These are phyloP conservation scores for Atta cephalotes DNA, from an alignment of 1,140 invertebrate species.

Conservation along the genomic window DNA sequence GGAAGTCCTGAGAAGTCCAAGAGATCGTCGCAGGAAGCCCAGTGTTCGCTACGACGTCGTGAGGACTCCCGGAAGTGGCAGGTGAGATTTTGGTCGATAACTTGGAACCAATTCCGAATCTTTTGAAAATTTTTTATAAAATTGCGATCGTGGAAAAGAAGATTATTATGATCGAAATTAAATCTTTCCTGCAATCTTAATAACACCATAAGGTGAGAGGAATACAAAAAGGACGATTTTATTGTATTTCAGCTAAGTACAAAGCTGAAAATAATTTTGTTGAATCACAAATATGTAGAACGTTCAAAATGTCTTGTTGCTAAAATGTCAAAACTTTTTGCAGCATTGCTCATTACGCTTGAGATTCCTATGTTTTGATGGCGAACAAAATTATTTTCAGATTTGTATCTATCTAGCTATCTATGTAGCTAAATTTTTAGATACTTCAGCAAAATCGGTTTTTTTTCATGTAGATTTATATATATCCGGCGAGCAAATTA, in stretches of 20 bases:
- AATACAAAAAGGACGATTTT: too few species aligned
- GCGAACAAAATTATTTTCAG: too few species aligned
- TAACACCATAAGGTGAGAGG: background rate
- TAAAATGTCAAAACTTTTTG: too few species aligned
- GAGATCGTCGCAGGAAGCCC: constrained; percentile 74
- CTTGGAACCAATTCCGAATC: background rate
- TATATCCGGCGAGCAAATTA: background rate
- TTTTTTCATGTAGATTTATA: background rate
- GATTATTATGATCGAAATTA: background rate
- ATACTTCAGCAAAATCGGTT: too few species aligned
- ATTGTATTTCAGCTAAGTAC: too few species aligned
- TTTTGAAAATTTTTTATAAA: background rate
- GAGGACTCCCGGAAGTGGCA: constrained; percentile 69
- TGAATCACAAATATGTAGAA: too few species aligned
- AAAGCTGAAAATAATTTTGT: too few species aligned
- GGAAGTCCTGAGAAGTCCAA: constrained; percentile 70
- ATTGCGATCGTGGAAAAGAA: background rate
- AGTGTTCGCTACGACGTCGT: constrained; percentile 79
- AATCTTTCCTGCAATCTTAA: background rate
- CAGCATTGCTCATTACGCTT: too few species aligned
- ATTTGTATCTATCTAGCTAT: too few species aligned
- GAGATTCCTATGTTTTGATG: too few species aligned
- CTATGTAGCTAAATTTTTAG: too few species aligned
- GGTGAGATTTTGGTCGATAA: constrained; percentile 48
- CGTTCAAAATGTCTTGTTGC: too few species aligned